Conservation (phyloP, 1,140 invertebrate species). For the Drosophila littoralis region DNA sequence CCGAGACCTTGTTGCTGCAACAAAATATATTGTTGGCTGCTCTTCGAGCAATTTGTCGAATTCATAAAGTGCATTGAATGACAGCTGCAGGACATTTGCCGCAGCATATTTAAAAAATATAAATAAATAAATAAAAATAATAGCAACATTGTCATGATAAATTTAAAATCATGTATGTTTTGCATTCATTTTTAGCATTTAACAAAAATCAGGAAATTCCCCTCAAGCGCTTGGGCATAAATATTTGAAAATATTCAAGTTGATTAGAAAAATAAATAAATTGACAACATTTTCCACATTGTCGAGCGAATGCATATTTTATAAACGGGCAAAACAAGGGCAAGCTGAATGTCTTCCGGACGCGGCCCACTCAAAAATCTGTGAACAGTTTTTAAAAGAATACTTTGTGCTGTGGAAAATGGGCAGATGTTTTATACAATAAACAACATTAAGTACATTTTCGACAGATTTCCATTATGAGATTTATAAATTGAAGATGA, state of each 20-base stretch:
- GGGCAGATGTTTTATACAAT: too few species aligned
- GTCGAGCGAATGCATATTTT: constrained; percentile 33
- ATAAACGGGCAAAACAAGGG: constrained; percentile 13
- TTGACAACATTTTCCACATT: not conserved
- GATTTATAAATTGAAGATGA: too few species aligned
- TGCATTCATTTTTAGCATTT: not conserved
- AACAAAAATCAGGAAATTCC: constrained; percentile 8
- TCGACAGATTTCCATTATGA: too few species aligned
- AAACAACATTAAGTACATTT: too few species aligned
- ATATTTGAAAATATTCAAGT: constrained; percentile 33
- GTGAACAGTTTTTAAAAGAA: not conserved
- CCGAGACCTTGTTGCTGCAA: constrained; percentile 13
- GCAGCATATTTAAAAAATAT: not conserved
- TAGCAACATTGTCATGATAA: not conserved
- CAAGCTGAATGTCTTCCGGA: not conserved
- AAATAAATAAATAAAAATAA: constrained; percentile 1
- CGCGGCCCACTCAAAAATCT: not conserved
- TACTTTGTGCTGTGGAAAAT: not conserved
- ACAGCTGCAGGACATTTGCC: constrained; percentile 14
- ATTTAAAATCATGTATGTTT: constrained; percentile 19
- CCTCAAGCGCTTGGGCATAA: not conserved
- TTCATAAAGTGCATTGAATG: constrained; percentile 19
- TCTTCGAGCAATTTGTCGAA: constrained; percentile 30
- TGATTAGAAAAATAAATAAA: constrained; percentile 26
- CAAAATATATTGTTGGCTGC: constrained; percentile 7